Evolutionary conservation across 2,888 invertebrate species (phyloP).

Genomic region (Meliscaeva auricollis): DNA sequence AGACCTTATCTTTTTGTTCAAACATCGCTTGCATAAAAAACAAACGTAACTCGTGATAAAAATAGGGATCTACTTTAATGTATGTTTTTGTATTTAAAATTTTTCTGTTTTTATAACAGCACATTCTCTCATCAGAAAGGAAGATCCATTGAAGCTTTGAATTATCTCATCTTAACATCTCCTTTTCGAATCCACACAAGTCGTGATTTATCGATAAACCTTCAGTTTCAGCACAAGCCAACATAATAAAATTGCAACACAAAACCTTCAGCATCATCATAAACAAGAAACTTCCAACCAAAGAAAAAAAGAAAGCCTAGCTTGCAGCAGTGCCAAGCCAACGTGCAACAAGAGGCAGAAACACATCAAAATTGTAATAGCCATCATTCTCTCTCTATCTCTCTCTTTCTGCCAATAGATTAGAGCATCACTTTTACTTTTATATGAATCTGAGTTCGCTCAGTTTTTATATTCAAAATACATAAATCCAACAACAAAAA

Average conservation of each 20-base stretch:
- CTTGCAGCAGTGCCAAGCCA: too few relatives aligned
- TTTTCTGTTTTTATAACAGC: not conserved
- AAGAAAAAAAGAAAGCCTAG: constrained; percentile 64
- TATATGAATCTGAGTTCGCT: constrained; percentile 15
- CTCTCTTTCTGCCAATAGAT: constrained; percentile 36
- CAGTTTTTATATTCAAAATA: constrained; percentile 16
- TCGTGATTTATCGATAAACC: constrained; percentile 61
- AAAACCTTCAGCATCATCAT: constrained; percentile 37
- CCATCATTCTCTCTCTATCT: too few relatives aligned
- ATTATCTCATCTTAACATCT: constrained; percentile 22
- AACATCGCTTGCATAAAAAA: constrained; percentile 50
- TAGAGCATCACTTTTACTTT: constrained; percentile 72
- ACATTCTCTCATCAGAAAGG: not conserved
- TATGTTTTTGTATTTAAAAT: not conserved
- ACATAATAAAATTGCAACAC: constrained; percentile 8
- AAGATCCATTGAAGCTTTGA: not conserved
- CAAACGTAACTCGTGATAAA: constrained; percentile 9
- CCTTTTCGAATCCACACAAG: constrained; percentile 44
- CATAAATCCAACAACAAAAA: constrained; percentile 16
- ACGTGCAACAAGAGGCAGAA: constrained; percentile 39
- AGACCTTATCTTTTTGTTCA: constrained; percentile 19
- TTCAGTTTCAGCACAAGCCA: constrained; percentile 14
- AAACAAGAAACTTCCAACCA: constrained; percentile 30
- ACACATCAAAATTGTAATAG: not conserved
- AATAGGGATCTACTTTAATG: constrained; percentile 34